These are phyloP conservation scores for Gobius niger DNA, from an alignment of 2,113 vertebrate genomes.

Conservation along the genomic window DNA sequence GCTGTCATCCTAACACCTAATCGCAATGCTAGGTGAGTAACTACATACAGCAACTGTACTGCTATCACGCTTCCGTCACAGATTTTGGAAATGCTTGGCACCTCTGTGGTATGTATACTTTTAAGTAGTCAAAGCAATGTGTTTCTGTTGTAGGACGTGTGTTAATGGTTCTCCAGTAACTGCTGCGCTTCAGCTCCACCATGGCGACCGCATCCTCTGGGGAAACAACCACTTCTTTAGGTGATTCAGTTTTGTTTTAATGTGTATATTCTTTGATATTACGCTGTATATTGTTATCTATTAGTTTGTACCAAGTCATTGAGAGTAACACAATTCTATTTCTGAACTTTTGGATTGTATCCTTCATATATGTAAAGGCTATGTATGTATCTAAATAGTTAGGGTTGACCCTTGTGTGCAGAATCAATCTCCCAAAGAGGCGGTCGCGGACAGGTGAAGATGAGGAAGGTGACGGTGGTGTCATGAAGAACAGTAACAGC, in stretches of 20 bases:
- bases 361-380: too few relatives aligned
- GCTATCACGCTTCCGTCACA: too few relatives aligned
- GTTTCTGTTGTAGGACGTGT: constrained; percentile 80
- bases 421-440: constrained; percentile 92
- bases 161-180: constrained; percentile 89
- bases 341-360: too few relatives aligned
- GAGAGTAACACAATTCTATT: too few relatives aligned
- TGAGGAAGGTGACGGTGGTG: constrained; percentile 77
- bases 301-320: background rate
- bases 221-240: constrained; percentile 99
- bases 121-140: background rate
- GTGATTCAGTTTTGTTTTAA: constrained; percentile 58
- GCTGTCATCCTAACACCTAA: constrained; percentile 87
- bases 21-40: constrained; percentile 76
- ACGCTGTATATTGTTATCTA: background rate
- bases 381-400: too few relatives aligned
- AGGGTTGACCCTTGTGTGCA: constrained; percentile 35
- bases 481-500: constrained; percentile 82
- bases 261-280: background rate
- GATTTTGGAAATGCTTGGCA: background rate
- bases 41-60: background rate
- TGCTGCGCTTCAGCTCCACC: constrained; percentile 86
- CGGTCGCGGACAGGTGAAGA: constrained; percentile 76
- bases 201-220: constrained; percentile 97
- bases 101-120: background rate